Conservation (phyloP, 2,797 vertebrate species). For the Lindbergichthys nudifrons region DNA sequence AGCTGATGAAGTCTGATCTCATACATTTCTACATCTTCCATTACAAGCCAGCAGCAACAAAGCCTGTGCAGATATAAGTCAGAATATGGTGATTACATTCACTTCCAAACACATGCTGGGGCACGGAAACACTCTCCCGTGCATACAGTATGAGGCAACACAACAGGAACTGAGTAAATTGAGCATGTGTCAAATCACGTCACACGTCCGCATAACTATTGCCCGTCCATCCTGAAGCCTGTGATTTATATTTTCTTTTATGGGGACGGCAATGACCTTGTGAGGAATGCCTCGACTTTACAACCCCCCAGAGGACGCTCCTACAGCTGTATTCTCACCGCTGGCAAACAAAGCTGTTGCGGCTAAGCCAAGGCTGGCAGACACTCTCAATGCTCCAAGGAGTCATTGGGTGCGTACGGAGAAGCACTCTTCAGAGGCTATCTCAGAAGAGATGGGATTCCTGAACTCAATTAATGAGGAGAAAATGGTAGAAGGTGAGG, state of each 20-base stretch:
- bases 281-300: constrained; percentile 62
- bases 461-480: constrained; percentile 58
- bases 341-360: constrained; percentile 58
- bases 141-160: constrained; percentile 1
- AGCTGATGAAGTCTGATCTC: constrained; percentile 15
- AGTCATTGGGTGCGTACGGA: constrained; percentile 31
- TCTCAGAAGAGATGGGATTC: constrained; percentile 43
- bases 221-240: constrained; percentile 38
- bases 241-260: constrained; percentile 66
- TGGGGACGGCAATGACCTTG: constrained; percentile 66
- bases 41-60: background rate
- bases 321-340: constrained; percentile 30
- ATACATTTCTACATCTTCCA: background rate
- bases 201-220: constrained; percentile 39
- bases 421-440: constrained; percentile 26
- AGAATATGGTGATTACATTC: constrained; percentile 44
- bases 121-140: background rate
- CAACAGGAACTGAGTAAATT: constrained; percentile 44
- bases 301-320: constrained; percentile 46
- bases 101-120: background rate
- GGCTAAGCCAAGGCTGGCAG: constrained; percentile 48
- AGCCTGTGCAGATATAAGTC: constrained; percentile 24
- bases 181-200: constrained; percentile 52
- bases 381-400: constrained; percentile 37
- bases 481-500: constrained; percentile 59